Conservation (phyloP, 2,888 invertebrate species). For the Tethea ocularis region DNA sequence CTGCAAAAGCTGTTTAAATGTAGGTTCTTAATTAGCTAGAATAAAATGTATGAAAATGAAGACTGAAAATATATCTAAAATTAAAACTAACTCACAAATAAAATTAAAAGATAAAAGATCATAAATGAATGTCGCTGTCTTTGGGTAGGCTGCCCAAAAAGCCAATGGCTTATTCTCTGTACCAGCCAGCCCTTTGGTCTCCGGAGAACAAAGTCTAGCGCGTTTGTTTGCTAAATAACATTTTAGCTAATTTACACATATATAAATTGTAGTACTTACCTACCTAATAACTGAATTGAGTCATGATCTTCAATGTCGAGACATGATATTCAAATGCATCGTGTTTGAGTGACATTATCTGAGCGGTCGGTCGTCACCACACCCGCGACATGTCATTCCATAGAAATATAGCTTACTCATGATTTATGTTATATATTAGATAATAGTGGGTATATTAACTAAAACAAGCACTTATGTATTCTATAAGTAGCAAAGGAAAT, state of each 20-base stretch:
- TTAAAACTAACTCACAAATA: no score
- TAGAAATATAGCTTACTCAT: background rate
- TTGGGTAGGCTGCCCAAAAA: no score
- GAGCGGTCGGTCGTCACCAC: conserved; percentile 23
- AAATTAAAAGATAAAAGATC: no score
- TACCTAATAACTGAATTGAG: conserved; percentile 34
- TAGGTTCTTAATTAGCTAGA: background rate
- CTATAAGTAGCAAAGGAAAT: no score
- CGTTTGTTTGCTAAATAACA: no score
- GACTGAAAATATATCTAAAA: no score
- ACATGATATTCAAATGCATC: conserved; percentile 41
- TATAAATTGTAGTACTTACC: background rate
- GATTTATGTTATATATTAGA: background rate
- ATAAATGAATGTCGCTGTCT: no score
- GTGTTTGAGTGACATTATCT: conserved; percentile 53
- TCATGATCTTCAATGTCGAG: conserved; percentile 34
- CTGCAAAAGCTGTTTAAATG: background rate
- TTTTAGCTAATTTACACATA: background rate
- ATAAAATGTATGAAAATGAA: background rate
- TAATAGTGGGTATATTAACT: background rate
- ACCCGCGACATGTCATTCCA: background rate
- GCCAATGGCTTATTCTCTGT: no score
- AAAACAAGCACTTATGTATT: no score
- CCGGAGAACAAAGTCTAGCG: no score
- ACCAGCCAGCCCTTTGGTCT: no score